Percentiles rank a stretch among this genome's conserved stretches.
These are phyloP conservation scores for Eutolmus rufibarbis DNA, from an alignment of 2,888 invertebrate genomes.

Conservation along the genomic window DNA sequence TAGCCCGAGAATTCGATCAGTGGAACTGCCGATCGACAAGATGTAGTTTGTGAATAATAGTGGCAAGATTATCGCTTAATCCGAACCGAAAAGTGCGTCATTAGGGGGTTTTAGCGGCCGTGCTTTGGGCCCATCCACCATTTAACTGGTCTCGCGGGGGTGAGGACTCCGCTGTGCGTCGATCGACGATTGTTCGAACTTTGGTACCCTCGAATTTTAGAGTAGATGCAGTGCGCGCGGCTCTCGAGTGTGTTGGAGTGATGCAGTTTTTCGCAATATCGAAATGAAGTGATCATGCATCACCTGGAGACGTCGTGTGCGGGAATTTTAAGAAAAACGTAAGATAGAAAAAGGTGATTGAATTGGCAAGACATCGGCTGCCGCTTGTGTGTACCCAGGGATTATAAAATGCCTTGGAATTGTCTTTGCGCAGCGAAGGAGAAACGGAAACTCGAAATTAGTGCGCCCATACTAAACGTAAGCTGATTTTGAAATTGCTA, in stretches of 20 bases:
- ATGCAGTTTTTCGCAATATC: not conserved
- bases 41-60: constrained; percentile 26
- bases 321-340: not conserved
- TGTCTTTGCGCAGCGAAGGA: constrained; percentile 47
- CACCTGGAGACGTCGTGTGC: not conserved
- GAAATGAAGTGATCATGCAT: constrained; percentile 9
- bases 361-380: not conserved
- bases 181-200: constrained; percentile 13
- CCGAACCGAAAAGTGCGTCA: not conserved
- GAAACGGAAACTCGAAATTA: constrained; percentile 45
- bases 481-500: constrained; percentile 27
- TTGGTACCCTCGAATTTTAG: not conserved
- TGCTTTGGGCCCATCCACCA: no score
- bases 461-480: constrained; percentile 45
- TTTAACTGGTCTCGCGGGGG: not conserved
- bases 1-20: not conserved
- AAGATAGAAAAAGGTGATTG: not conserved
- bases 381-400: not conserved
- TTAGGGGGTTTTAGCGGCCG: not conserved
- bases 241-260: not conserved
- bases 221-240: not conserved
- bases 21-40: not conserved
- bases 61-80: constrained; percentile 7
- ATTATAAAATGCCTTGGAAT: constrained; percentile 48
- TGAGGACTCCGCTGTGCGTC: not conserved